Percentiles rank a stretch among this genome's conserved stretches.
Evolutionary conservation across 2,113 vertebrate species (phyloP).

Genomic region (Myotis lucifugus): DNA sequence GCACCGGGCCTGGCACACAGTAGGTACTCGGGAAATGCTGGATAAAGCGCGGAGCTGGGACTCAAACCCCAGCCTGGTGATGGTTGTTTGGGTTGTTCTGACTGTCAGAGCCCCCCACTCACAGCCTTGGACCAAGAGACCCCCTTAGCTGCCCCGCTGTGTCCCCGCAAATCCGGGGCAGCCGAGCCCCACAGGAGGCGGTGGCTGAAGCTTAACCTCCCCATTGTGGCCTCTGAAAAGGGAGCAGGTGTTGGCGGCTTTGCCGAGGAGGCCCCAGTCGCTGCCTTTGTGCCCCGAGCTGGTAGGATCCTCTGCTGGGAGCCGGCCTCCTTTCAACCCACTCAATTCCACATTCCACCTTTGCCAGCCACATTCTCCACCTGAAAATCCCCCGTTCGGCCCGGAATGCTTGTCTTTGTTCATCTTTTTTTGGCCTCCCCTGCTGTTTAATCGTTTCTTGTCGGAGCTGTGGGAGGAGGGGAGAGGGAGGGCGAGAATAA

Average conservation of each 20-base stretch:
- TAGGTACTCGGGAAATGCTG: background rate
- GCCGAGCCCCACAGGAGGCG: background rate
- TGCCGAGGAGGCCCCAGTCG: background rate
- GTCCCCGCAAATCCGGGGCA: fast-evolving
- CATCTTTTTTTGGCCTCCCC: background rate
- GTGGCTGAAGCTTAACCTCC: background rate
- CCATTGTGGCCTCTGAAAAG: background rate
- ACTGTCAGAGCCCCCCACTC: background rate
- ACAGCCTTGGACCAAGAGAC: background rate
- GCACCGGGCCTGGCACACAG: background rate
- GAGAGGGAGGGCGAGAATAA: background rate
- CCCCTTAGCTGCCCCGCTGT: too few relatives aligned
- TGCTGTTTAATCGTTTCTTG: slow-evolving; percentile 34
- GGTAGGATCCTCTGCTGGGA: background rate
- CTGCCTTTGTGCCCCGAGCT: background rate
- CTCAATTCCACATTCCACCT: background rate
- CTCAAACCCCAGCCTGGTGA: fast-evolving
- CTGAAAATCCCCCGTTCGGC: background rate
- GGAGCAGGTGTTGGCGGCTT: background rate
- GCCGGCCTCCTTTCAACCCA: background rate
- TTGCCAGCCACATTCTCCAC: background rate
- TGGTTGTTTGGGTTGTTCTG: background rate
- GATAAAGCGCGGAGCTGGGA: background rate
- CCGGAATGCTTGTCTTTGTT: slow-evolving; percentile 18
- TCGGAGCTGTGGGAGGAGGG: background rate